Base-by-base conservation (phyloP, 2,797 vertebrate genomes). In the Hafferia zeledoni region DNA sequence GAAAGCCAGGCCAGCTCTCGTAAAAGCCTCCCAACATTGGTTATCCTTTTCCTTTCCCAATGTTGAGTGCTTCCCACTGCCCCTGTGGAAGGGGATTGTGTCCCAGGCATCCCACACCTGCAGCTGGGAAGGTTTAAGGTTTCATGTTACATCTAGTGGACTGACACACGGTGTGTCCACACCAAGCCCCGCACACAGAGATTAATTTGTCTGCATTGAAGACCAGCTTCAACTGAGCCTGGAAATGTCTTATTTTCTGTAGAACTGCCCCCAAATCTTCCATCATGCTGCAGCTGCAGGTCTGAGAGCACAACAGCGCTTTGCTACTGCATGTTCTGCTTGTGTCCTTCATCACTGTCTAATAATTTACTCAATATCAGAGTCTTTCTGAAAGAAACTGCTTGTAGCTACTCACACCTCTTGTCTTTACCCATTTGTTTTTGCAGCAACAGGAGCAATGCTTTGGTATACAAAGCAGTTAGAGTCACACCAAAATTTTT, bases 141-240 rank as follows among this genome's bases (percentile, higher is more conserved):
- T 11, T 19, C 16, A 4, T 10, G 1, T 6, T 12, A 0, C 1
- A 0, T 47, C 15, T 1, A 0, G 3, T 5, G 79, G 28, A 17
- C 44, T 70, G n/a, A 50, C 37, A 33, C 30, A 14, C 10, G 9
- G 57, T 13, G 35, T 39, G 20, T 17, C 27, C 63, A 17, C 63
- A 0, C 41, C 4, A 4, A 55, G 17, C 37, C 27, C 59, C 39
- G 52, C 47, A 11, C 43, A 0, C 61, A 1, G 23, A 1, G 13
- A 4, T 23, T 8, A 23, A 46, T 7, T 9, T 4, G 10, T 63
- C 49, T 59, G 67, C 2, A 0, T 1, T 1, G 5, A 56, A 17
- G 17, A 11, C 1, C 49, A 27, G 47, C 60, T 52, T 18, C 44
- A 35, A 1, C 52, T 2, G 1, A 43, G 35, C 24, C 75, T 55